A percentile compares a stretch with the other conserved stretches of the same genome.
Evolutionary conservation across 2,113 vertebrate genomes (phyloP).

Genomic region (Cyrtonyx montezumae): DNA sequence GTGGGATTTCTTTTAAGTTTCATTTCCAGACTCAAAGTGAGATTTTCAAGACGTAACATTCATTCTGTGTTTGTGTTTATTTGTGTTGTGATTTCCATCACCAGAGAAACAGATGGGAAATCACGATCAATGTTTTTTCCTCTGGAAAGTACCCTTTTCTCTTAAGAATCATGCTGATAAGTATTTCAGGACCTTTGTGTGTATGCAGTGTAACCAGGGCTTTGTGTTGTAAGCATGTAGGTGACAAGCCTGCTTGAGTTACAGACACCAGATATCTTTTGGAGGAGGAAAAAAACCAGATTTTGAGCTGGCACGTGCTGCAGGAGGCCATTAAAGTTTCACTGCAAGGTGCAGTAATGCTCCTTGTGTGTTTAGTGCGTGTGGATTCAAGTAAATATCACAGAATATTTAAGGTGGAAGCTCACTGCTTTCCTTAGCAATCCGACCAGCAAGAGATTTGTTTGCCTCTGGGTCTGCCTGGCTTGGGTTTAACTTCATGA

Average conservation of each 20-base stretch:
- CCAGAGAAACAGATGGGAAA: not conserved
- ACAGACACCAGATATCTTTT: not conserved
- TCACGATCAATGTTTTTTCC: accelerated
- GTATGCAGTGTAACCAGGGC: accelerated
- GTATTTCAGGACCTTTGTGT: not conserved
- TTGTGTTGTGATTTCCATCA: accelerated
- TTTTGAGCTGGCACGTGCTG: not conserved
- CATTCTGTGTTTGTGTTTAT: accelerated
- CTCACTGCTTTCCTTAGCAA: too few relatives aligned
- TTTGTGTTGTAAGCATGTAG: not conserved
- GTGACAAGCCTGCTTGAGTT: not conserved
- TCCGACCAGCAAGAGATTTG: accelerated
- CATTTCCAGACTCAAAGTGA: accelerated
- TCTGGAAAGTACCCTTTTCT: not conserved
- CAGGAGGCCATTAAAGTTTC: not conserved
- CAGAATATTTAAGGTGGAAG: too few relatives aligned
- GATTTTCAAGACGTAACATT: accelerated
- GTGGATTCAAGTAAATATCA: not conserved
- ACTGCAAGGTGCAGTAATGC: accelerated
- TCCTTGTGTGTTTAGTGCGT: accelerated
- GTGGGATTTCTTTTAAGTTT: accelerated
- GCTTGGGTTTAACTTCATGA: not conserved
- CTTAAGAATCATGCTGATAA: accelerated
- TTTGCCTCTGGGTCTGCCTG: not conserved
- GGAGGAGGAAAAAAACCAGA: not conserved